phyloP scores from a whole-genome alignment of 2,113 vertebrate species.

The Sula dactylatra region DNA sequence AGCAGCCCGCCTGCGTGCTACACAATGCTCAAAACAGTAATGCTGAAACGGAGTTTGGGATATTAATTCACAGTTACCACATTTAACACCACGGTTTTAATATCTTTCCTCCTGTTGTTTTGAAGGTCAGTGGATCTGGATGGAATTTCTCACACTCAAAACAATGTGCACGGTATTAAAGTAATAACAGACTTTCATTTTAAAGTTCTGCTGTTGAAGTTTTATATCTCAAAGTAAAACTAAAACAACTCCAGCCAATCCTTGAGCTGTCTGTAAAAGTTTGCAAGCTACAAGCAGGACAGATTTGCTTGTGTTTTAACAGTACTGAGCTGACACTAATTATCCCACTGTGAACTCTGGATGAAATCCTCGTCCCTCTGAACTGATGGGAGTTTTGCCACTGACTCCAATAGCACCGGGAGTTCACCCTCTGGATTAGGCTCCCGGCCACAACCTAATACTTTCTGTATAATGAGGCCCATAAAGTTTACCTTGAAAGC shows the following conservation, averaged over 20 bases:
- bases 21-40: not conserved
- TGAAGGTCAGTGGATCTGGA: constrained; percentile 15
- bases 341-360: constrained; percentile 17
- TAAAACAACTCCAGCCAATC: not conserved
- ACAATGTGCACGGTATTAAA: not conserved
- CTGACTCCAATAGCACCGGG: not conserved
- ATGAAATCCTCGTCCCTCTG: not conserved
- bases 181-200: not conserved
- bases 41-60: not conserved
- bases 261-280: not conserved
- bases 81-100: not conserved
- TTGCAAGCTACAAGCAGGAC: not conserved
- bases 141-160: not conserved
- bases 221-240: not conserved
- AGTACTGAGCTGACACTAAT: not conserved
- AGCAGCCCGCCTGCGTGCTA: not conserved
- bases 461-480: not conserved
- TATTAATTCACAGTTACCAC: constrained; percentile 11
- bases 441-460: not conserved
- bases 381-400: constrained; percentile 39
- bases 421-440: not conserved
- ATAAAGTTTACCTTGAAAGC: constrained; percentile 8
- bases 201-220: not conserved
- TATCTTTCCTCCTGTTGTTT: not conserved
- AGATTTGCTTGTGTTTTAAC: not conserved